These are phyloP conservation scores for Cyanoramphus novaezelandiae DNA, from an alignment of 2,113 vertebrate species.

Conservation along the genomic window DNA sequence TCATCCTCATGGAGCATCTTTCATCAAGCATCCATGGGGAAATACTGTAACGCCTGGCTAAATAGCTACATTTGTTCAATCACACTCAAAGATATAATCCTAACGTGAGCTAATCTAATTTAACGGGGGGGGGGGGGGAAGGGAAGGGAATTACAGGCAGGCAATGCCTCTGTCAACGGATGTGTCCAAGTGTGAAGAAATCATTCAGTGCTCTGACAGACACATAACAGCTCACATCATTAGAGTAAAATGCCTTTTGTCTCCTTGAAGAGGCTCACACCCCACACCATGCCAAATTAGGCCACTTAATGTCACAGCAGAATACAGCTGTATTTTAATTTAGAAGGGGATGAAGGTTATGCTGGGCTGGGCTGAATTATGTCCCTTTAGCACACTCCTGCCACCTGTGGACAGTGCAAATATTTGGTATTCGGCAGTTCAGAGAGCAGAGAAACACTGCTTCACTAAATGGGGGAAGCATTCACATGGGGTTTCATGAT, in stretches of 20 bases:
- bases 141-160: background rate
- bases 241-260: constrained; percentile 22
- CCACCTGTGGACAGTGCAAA: background rate
- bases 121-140: background rate
- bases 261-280: background rate
- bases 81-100: constrained; percentile 43
- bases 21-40: constrained; percentile 47
- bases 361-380: background rate
- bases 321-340: background rate
- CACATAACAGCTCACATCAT: constrained; percentile 25
- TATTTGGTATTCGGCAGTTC: background rate
- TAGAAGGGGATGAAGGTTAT: background rate
- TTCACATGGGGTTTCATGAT: background rate
- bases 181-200: constrained; percentile 37
- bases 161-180: background rate
- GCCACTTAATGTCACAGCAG: background rate
- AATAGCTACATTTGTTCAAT: constrained; percentile 65
- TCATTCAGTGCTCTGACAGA: background rate
- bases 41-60: constrained; percentile 64
- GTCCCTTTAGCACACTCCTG: background rate
- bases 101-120: constrained; percentile 57
- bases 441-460: background rate
- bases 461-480: background rate
- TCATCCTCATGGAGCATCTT: constrained; percentile 10
- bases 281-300: background rate